A percentile compares a stretch with the other conserved stretches of the same genome.
Conservation (phyloP, 2,888 invertebrate species). For the Cartodere bifasciata region DNA sequence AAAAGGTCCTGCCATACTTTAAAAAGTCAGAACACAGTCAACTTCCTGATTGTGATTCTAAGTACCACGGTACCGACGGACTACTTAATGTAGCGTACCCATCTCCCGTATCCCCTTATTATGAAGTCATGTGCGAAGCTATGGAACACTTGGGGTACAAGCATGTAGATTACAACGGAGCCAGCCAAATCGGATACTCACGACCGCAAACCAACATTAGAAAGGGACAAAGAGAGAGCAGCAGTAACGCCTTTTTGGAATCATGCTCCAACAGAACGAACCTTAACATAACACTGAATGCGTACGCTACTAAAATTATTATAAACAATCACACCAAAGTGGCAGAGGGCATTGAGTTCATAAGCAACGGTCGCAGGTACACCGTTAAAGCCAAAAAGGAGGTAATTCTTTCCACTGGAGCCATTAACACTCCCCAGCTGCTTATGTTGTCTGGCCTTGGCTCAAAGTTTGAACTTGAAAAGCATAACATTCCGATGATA, state of each 20-base stretch:
- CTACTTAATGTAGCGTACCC: constrained; percentile 61
- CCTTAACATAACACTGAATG: constrained; percentile 44
- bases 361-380: constrained; percentile 24
- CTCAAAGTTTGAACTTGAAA: constrained; percentile 37
- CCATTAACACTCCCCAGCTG: constrained; percentile 53
- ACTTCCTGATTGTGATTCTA: constrained; percentile 49
- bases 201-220: constrained; percentile 13
- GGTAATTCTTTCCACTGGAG: constrained; percentile 52
- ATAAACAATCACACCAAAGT: constrained; percentile 34
- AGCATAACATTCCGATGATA: constrained; percentile 34
- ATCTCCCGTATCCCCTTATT: constrained; percentile 62
- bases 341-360: constrained; percentile 36
- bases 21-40: constrained; percentile 43
- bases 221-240: constrained; percentile 14
- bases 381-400: constrained; percentile 39
- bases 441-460: constrained; percentile 57
- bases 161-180: constrained; percentile 50
- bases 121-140: constrained; percentile 45
- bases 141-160: constrained; percentile 46
- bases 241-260: constrained; percentile 58
- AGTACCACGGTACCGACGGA: constrained; percentile 55
- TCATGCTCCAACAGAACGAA: constrained; percentile 39
- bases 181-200: constrained; percentile 29
- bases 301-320: constrained; percentile 42
- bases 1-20: constrained; percentile 41